Evolutionary conservation across 2,888 invertebrate species (phyloP).

Genomic region (Dioctria rufipes): DNA sequence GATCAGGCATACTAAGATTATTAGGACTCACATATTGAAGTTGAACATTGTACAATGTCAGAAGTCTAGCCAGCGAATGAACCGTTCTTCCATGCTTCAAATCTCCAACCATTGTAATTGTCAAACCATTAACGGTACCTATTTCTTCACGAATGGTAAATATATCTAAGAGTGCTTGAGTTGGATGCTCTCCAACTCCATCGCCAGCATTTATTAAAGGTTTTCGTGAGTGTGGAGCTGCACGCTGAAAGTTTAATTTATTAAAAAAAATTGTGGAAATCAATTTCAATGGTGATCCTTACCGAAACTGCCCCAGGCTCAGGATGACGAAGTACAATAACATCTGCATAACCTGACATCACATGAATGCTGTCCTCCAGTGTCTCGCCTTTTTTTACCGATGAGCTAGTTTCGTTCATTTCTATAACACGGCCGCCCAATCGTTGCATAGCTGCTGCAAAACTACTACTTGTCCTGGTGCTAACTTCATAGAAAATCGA

Average conservation of each 20-base stretch:
- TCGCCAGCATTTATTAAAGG: constrained; percentile 99
- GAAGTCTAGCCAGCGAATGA: constrained; percentile 93
- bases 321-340: constrained; percentile 95
- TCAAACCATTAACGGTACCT: constrained; percentile 97
- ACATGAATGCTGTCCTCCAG: constrained; percentile 89
- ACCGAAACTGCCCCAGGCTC: constrained; percentile 91
- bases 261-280: constrained; percentile 15
- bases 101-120: constrained; percentile 98
- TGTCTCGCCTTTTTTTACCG: constrained; percentile 96
- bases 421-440: constrained; percentile 94
- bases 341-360: constrained; percentile 94
- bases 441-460: constrained; percentile 96
- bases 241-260: constrained; percentile 72
- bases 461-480: constrained; percentile 96
- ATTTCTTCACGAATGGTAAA: constrained; percentile 99
- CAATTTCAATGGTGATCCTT: constrained; percentile 66
- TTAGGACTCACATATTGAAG: constrained; percentile 92
- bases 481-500: constrained; percentile 98
- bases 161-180: constrained; percentile 96
- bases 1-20: constrained; percentile 91
- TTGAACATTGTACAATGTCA: constrained; percentile 95
- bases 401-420: constrained; percentile 92
- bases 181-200: constrained; percentile 97
- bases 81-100: constrained; percentile 98
- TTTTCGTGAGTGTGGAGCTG: constrained; percentile 86